Evolutionary conservation across 2,113 vertebrate genomes (phyloP), one percentile per base, ranked within the genome.

Genomic region (Ciconia boyciana): DNA sequence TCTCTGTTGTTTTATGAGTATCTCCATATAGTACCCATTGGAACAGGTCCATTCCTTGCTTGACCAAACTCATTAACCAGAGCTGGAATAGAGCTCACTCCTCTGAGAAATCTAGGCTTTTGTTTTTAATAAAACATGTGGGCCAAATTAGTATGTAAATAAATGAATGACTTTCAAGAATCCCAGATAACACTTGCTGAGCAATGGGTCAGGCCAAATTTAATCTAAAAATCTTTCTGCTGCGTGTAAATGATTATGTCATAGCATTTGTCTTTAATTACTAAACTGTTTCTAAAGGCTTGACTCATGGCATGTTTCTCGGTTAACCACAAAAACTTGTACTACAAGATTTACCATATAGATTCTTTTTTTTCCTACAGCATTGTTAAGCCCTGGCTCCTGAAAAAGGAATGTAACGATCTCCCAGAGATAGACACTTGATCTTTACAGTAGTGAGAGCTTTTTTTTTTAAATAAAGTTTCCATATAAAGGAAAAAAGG

Each of bases 211-310:
- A 98, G 94, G 97, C 96, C 97, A 98, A 96, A 98, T 98, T 97
- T 98, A 98, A 98, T 98, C 98, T 98, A 97, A 97, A 98, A 98
- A 95, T 97, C 97, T 97, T 96, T 98, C 97, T 96, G 95, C 97
- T 97, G 96, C 25, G 6, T 98, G 97, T 98, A 98, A 98, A 98
- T 98, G 98, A 97, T 98, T 98, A 98, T 98, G 98, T 98, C 98
- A 98, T 98, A 97, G 97, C 98, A 98, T 98, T 98, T 98, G 98
- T 98, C 98, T 98, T 98, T 98, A 98, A 98, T 98, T 98, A 98
- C 94, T 97, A 96, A 97, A 97, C 96, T 97, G 97, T 98, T 98
- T 98, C 98, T 98, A 98, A 98, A 98, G 97, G 87, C 91, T 98
- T 98, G 98, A 98, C 97, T 98, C 98, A 98, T 97, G 97, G 96